phyloP scores from a whole-genome alignment of 2,113 vertebrate species.

The Uropsilus gracilis region DNA sequence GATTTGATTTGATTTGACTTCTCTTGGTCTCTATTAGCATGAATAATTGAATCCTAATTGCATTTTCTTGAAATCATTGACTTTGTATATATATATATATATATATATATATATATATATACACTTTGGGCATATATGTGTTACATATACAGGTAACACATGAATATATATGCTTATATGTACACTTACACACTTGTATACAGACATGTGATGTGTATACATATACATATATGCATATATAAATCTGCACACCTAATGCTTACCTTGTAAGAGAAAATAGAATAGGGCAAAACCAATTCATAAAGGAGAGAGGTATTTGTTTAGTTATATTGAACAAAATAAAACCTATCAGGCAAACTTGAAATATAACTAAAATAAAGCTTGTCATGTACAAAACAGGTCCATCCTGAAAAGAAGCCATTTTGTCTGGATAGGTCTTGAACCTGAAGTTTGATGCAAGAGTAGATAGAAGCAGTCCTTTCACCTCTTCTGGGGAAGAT shows the following conservation, averaged over 20 bases:
- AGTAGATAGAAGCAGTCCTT: conserved; percentile 64
- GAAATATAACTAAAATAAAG: conserved; percentile 55
- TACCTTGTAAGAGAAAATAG: background rate
- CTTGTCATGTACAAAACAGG: conserved; percentile 18
- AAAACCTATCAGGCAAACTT: conserved; percentile 43
- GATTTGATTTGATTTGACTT: background rate
- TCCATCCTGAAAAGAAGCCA: conserved; percentile 56
- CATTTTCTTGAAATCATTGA: conserved; percentile 34
- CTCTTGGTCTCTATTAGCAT: background rate
- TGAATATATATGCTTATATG: background rate
- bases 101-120: background rate
- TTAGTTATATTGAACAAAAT: conserved; percentile 35
- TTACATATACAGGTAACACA: background rate
- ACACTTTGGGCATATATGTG: background rate
- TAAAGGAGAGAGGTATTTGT: background rate
- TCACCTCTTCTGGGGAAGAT: conserved; percentile 53
- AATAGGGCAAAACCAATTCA: background rate
- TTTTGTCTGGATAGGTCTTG: conserved; percentile 59
- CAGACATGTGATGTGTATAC: background rate
- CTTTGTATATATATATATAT: background rate
- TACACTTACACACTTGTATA: background rate
- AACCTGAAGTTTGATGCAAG: conserved; percentile 32
- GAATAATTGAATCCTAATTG: background rate
- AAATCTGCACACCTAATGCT: background rate
- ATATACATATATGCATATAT: no score